Base-by-base conservation (phyloP, 2,888 invertebrate species). In the Calephelis perditalis region DNA sequence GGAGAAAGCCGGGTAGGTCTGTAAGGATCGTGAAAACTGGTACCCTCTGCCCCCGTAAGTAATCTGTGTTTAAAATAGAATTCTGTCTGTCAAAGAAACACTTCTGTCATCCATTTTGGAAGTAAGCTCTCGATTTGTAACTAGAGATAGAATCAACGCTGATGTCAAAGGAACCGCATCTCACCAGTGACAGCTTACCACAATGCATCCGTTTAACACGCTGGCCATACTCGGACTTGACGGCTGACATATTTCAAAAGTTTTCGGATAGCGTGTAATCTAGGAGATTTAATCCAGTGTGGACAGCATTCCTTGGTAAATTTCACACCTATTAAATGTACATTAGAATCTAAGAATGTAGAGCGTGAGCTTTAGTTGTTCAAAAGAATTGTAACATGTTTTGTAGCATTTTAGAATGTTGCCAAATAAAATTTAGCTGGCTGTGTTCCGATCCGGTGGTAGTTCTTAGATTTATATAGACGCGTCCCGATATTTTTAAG, bases 191-290 rank as follows among this genome's bases (percentile, higher is more conserved):
- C 85, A 83, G 84, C 78, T 71, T 74, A 70, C 77, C 78, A 88
- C 86, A 89, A 88, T 86, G 81, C 83, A 79, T 78, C 81, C 86
- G 85, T 88, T 87, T 87, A 86, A 86, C 84, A 87, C 85, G 88
- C 86, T 86, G 83, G 79, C 84, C 87, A 80, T 80, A 78, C 83
- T 84, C 76, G 78, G 78, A 77, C 80, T 74, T 86, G 88, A 88
- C 88, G 85, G 86, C 79, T 83, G 75, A 74, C 74, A 74, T 74
- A 76, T 73, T 74, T 61, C 57, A 63, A 62, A 61, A 57, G 56
- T 63, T 47, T 58, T 56, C 43, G 45, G 59, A 44, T 35, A 59
- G 52, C 52, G 52, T 52, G 52, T 52, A 52, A 52, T 52, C 52
- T 52, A 36, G 35, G 35, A 52, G 52, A 52, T 52, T 52, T 52